Conservation (phyloP, 2,888 invertebrate genomes). For the Lasioglossum lativentre region DNA sequence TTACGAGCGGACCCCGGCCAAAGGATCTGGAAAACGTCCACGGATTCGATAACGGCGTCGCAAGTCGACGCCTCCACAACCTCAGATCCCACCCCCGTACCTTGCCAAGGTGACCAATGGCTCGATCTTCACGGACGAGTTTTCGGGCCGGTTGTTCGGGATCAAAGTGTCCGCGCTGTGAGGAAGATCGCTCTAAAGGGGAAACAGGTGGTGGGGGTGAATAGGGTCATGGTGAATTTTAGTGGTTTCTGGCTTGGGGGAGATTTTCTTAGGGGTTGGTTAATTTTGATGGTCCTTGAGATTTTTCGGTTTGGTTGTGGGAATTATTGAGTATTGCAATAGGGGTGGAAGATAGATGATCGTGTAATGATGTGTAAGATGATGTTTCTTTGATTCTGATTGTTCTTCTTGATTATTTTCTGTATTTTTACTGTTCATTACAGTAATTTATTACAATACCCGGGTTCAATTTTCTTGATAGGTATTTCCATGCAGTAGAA, state of each 20-base stretch:
- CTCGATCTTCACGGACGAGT: background rate
- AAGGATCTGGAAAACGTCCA: slow-evolving; percentile 27
- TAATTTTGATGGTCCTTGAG: background rate
- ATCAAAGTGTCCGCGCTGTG: background rate
- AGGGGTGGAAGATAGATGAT: background rate
- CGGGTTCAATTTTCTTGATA: background rate
- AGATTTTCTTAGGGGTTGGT: background rate
- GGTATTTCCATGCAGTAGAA: background rate
- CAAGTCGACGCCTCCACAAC: slow-evolving; percentile 13
- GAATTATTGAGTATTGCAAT: background rate
- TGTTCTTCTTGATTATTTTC: too few species aligned
- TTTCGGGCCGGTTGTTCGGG: background rate
- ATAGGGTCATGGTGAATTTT: too few species aligned
- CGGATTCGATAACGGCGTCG: slow-evolving; percentile 26
- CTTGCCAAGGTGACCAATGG: slow-evolving; percentile 8
- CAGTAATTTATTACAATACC: too few species aligned
- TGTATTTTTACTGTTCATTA: too few species aligned
- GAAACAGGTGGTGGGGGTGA: background rate
- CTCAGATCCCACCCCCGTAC: background rate
- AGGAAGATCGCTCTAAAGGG: background rate
- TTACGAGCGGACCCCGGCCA: background rate
- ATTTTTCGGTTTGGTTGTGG: background rate
- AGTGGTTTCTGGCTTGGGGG: background rate
- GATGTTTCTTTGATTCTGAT: too few species aligned
- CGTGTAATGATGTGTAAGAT: too few species aligned